Evolutionary conservation across 2,888 invertebrate species (phyloP), one percentile per base, ranked within the genome.

Genomic region (Acanthosoma haemorrhoidale): DNA sequence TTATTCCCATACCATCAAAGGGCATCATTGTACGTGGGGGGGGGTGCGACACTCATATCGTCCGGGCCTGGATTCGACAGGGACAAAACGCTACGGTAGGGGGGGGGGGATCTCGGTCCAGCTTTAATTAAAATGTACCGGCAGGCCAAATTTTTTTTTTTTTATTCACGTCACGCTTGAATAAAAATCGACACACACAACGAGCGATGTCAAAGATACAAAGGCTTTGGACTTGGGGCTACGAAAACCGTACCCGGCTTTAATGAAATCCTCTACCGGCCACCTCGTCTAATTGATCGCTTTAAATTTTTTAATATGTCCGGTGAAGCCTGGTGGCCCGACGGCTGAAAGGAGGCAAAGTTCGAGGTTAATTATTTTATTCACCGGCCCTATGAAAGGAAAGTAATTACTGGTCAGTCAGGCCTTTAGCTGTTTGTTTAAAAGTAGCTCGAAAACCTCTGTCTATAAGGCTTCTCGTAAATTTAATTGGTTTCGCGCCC

Each of bases 281-380:
- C 51, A 25, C 51, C 51, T 51, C 51, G 5, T 5, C 51, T 51
- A 51, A 51, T 51, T 51, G 51, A 51, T 51, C 51, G 25, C 51
- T 51, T 21, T 51, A 51, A 51, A 51, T 51, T 51, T 51, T 51
- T 51, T 51, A 51, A 51, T 51, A 51, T 51, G 51, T 13, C 2
- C 51, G 51, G 29, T 51, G 51, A 51, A 51, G 51, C 51, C 51
- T 25, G 25, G 51, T 43, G 9, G 43, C 18, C 43, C 43, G 43
- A 21, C 5, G 9, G 21, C 21, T 21, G n/a, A n/a, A n/a, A n/a
- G n/a, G n/a, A n/a, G n/a, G n/a, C n/a, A n/a, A n/a, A n/a, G 43
- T 51, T 51, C 29, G 51, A 51, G 51, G 51, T 51, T 25, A 51
- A 51, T 51, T 51, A 25, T 51, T 51, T 51, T 51, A 51, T 51